Evolutionary conservation across 1,140 invertebrate species (phyloP).

Genomic region (Procambarus virginalis): DNA sequence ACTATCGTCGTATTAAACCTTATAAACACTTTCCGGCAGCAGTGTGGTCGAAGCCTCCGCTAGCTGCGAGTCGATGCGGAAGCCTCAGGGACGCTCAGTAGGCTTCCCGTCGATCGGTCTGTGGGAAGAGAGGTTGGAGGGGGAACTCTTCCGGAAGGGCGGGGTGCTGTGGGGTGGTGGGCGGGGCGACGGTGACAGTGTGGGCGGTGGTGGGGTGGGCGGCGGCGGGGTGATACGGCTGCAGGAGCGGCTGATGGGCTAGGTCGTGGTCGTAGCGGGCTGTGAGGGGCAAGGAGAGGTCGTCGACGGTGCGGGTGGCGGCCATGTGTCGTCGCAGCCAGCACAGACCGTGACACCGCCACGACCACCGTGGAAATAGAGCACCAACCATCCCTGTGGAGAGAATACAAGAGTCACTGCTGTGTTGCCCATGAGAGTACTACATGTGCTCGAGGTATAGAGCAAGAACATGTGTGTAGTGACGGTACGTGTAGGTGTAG

Average conservation of each 20-base stretch:
- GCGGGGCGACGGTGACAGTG: constrained; percentile 11
- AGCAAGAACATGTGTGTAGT: too few species aligned
- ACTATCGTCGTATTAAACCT: too few species aligned
- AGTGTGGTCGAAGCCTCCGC: too few species aligned
- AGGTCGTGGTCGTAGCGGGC: constrained; percentile 54
- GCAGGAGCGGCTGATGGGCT: constrained; percentile 46
- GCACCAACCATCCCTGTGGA: constrained; percentile 50
- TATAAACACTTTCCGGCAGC: too few species aligned
- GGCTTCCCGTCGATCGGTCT: constrained; percentile 35
- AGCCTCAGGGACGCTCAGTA: constrained; percentile 11
- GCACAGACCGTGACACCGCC: constrained; percentile 45
- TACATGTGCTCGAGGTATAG: too few species aligned
- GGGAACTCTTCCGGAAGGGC: constrained; percentile 44
- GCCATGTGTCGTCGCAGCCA: constrained; percentile 38
- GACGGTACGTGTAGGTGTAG: too few species aligned
- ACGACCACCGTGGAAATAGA: constrained; percentile 61
- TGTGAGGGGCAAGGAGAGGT: constrained; percentile 53
- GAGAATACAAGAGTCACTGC: not conserved
- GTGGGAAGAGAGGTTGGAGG: constrained; percentile 48
- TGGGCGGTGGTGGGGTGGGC: not conserved
- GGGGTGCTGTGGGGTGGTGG: not conserved
- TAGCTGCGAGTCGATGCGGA: too few species aligned
- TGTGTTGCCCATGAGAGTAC: too few species aligned
- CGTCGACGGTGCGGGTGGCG: constrained; percentile 19
- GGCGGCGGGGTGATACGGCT: not conserved